These are phyloP conservation scores for Apotomis turbidana DNA, from an alignment of 2,888 invertebrate genomes.

Conservation along the genomic window DNA sequence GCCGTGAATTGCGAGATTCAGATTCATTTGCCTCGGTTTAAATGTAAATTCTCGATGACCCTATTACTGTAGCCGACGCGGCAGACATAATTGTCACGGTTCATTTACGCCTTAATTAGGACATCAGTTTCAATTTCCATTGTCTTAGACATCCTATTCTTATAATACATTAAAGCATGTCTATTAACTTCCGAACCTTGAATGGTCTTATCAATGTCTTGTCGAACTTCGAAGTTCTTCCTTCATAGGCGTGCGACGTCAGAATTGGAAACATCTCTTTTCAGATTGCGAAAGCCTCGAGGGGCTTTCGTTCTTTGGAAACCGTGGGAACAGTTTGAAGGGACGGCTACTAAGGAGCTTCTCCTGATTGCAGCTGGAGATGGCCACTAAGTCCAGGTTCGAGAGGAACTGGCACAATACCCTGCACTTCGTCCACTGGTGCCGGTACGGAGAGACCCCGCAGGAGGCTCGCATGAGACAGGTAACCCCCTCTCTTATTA, in stretches of 20 bases:
- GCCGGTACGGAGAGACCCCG: slow-evolving; percentile 87
- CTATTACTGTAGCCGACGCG: slow-evolving; percentile 44
- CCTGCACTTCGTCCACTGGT: slow-evolving; percentile 88
- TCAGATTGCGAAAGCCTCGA: slow-evolving; percentile 80
- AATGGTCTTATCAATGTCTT: slow-evolving; percentile 55
- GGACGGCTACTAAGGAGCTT: slow-evolving; percentile 80
- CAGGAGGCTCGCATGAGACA: slow-evolving; percentile 87
- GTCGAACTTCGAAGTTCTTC: slow-evolving; percentile 61
- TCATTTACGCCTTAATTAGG: slow-evolving; percentile 30
- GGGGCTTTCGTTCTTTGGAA: slow-evolving; percentile 76
- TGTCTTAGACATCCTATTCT: slow-evolving; percentile 11
- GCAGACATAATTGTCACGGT: slow-evolving; percentile 33
- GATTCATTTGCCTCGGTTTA: slow-evolving; percentile 51
- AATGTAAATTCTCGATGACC: slow-evolving; percentile 53
- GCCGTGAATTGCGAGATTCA: slow-evolving; percentile 44
- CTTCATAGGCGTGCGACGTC: slow-evolving; percentile 72
- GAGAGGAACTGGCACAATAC: slow-evolving; percentile 87
- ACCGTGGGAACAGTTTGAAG: slow-evolving; percentile 62
- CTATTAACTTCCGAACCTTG: slow-evolving; percentile 55
- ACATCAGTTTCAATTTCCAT: slow-evolving; percentile 36
- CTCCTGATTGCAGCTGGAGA: slow-evolving; percentile 84
- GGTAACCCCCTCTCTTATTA: slow-evolving; percentile 73
- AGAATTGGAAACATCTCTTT: slow-evolving; percentile 83
- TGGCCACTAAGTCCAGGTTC: slow-evolving; percentile 83
- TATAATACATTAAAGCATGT: slow-evolving; percentile 56